Base-by-base conservation (phyloP, 2,888 invertebrate species). In the Cryptus viduatorius region DNA sequence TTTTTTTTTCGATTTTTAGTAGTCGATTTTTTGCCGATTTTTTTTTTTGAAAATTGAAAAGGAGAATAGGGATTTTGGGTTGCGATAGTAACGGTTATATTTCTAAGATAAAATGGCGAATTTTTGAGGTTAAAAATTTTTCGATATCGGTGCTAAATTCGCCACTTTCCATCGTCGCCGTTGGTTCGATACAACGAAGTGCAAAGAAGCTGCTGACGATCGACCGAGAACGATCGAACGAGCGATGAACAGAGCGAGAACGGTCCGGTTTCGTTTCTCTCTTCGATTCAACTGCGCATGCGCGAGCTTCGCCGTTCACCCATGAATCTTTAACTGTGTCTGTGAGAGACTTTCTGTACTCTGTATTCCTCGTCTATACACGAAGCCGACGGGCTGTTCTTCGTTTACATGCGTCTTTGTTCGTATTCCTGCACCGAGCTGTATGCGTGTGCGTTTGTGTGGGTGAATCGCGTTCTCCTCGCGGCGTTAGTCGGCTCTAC, bases 181-280 rank as follows among this genome's bases (percentile, higher is more conserved):
- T 19, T 56, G 10, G 24, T 59, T 48, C 29, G 16, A 24, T 59
- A 19, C 42, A 76, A 12, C 50, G 56, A 19, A 64, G 53, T 44
- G 73, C 8, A 59, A 61, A 78, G 72, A 78, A 72, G 75, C 73
- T 65, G 79, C 72, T 59, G 79, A 86, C 80, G 68, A 81, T 82
- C 78, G 86, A 85, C 79, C 76, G 83, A 72, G 81, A 79, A 83
- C 69, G 83, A 85, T 87, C 83, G 83, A 82, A 77, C 68, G 85
- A 86, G 82, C 82, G 71, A 77, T 71, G 78, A 84, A 91, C 90
- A 89, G 90, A 90, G 89, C 91, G 90, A 89, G 91, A 90, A 89
- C 88, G 89, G 89, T 77, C 72, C 82, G 73, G 80, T 83, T 84
- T 77, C 48, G 71, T 65, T 48, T 73, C 79, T 81, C 56, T 61